phyloP scores from a whole-genome alignment of 2,888 invertebrate genomes.

The Toxonevra muliebris region DNA sequence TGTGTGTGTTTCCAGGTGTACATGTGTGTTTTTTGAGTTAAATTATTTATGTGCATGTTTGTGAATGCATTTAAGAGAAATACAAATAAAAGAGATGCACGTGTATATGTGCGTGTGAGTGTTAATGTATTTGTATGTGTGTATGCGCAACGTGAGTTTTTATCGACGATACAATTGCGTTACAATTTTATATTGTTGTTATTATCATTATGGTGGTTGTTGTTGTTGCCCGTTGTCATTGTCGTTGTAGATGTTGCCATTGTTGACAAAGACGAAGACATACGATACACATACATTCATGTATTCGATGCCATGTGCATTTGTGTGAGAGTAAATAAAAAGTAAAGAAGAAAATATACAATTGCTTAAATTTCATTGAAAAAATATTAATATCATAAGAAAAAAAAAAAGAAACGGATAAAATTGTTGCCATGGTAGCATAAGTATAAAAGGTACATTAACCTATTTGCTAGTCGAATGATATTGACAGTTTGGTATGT shows the following conservation, averaged over 20 bases:
- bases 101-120: conserved; percentile 40
- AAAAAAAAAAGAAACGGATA: too few relatives aligned
- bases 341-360: too few relatives aligned
- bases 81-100: neutral
- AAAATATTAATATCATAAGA: too few relatives aligned
- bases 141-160: conserved; percentile 56
- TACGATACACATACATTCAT: conserved; percentile 8
- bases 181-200: conserved; percentile 53
- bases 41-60: conserved; percentile 44
- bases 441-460: too few relatives aligned
- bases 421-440: too few relatives aligned
- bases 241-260: conserved; percentile 34
- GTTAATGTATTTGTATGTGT: conserved; percentile 18
- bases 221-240: conserved; percentile 29
- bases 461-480: too few relatives aligned
- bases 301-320: neutral
- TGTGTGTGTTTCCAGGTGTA: conserved; percentile 37
- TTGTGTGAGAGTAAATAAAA: conserved; percentile 2
- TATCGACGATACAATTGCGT: conserved; percentile 45
- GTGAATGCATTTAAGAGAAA: conserved; percentile 49
- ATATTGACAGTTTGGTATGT: too few relatives aligned
- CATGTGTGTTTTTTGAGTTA: conserved; percentile 30
- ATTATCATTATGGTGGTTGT: conserved; percentile 38
- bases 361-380: too few relatives aligned
- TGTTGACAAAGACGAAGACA: conserved; percentile 40